A percentile compares a stretch with the other conserved stretches of the same genome.
Conservation (phyloP, 2,113 vertebrate species). For the Crotalus viridis region DNA sequence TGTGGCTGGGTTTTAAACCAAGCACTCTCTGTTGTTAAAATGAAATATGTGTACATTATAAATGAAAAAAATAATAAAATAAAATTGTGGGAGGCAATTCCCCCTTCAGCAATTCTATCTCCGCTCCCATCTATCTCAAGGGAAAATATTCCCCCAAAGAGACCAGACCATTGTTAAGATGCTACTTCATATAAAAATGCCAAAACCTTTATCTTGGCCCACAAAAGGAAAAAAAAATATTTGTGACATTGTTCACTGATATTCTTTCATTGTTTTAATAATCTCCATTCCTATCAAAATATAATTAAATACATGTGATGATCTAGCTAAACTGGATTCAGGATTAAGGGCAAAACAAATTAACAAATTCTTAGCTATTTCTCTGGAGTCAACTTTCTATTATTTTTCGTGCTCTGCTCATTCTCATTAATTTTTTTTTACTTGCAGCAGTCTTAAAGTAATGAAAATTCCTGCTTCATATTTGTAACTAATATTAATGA, state of each 20-base stretch:
- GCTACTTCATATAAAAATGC: background rate
- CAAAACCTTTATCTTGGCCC: background rate
- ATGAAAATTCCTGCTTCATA: background rate
- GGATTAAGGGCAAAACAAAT: slow-evolving; percentile 15
- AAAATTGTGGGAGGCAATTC: background rate
- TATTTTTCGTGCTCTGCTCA: slow-evolving; percentile 4
- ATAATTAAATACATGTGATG: background rate
- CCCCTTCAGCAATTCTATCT: background rate
- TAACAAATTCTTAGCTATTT: background rate
- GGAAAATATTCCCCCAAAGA: background rate
- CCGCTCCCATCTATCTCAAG: background rate
- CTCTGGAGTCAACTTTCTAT: background rate
- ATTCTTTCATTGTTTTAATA: background rate
- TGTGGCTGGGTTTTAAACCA: background rate
- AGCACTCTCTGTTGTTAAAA: background rate
- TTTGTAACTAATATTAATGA: background rate
- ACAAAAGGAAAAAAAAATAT: background rate
- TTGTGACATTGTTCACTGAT: background rate
- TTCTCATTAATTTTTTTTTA: background rate
- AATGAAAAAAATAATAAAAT: background rate
- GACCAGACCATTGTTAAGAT: background rate
- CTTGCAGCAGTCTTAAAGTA: background rate
- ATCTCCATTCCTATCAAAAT: background rate
- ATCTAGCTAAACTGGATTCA: background rate
- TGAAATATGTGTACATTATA: background rate